Evolutionary conservation across 2,113 vertebrate genomes (phyloP).

Genomic region (Myotis brandtii): DNA sequence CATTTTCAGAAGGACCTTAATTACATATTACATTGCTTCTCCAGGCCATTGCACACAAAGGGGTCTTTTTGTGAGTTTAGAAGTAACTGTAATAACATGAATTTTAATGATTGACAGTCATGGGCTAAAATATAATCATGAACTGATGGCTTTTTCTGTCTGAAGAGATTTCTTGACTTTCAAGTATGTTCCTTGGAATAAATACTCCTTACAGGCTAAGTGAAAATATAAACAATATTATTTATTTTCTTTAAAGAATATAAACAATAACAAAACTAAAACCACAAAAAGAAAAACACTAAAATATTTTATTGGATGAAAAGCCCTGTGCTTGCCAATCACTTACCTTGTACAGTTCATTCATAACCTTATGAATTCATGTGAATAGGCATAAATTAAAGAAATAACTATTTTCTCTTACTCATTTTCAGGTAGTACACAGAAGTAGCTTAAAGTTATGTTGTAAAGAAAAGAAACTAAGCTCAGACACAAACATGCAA

Average conservation of each 20-base stretch:
- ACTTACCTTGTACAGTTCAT: background rate
- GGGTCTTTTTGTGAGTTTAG: conserved; percentile 66
- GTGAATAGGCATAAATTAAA: background rate
- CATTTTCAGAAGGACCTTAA: conserved; percentile 58
- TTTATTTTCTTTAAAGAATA: conserved; percentile 2
- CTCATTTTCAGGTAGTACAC: background rate
- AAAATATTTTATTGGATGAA: background rate
- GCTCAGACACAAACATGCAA: background rate
- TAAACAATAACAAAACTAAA: conserved; percentile 25
- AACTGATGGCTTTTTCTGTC: background rate
- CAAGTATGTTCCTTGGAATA: conserved; percentile 24
- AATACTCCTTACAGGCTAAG: conserved; percentile 23
- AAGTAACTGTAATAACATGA: conserved; percentile 70
- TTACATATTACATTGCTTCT: conserved; percentile 59
- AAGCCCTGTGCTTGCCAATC: conserved; percentile 6
- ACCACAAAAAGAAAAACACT: background rate
- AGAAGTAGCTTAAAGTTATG: background rate
- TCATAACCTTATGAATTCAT: conserved; percentile 1
- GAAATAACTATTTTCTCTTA: conserved; percentile 22
- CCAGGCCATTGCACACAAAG: conserved; percentile 52
- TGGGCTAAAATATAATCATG: conserved; percentile 48
- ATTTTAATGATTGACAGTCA: conserved; percentile 64
- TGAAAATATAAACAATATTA: conserved; percentile 41
- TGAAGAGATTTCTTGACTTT: conserved; percentile 53
- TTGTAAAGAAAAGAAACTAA: conserved; percentile 26